Evolutionary conservation across 1,140 invertebrate species (phyloP).

Genomic region (Bombus breviceps): DNA sequence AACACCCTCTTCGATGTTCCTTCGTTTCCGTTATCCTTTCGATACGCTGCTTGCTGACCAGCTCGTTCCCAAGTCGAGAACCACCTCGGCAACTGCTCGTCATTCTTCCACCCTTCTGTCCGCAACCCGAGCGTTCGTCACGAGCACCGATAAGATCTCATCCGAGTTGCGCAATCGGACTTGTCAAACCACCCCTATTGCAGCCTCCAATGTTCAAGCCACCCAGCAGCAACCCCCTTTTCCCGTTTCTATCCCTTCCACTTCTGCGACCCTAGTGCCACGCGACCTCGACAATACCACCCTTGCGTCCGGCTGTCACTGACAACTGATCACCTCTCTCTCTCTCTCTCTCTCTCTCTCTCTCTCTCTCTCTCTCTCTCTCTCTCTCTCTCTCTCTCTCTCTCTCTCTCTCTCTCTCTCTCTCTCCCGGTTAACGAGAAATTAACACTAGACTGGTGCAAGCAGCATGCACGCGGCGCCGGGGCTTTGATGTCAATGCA

Average conservation of each 20-base stretch:
- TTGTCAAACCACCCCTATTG: constrained; percentile 50
- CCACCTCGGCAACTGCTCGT: constrained; percentile 52
- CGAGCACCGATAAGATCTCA: neutral
- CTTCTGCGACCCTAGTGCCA: constrained; percentile 57
- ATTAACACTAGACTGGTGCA: constrained; percentile 61
- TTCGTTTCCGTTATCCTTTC: constrained; percentile 42
- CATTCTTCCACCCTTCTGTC: neutral
- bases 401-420: neutral
- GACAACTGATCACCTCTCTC: constrained; percentile 58
- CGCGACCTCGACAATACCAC: constrained; percentile 69
- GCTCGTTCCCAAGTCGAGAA: neutral
- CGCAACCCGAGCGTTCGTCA: neutral
- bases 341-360: too few species aligned
- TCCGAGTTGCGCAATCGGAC: constrained; percentile 43
- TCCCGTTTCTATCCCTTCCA: constrained; percentile 10
- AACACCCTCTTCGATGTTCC: neutral
- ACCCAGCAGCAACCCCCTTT: constrained; percentile 32
- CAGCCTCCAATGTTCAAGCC: constrained; percentile 42
- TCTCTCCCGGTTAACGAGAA: constrained; percentile 58
- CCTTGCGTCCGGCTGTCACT: constrained; percentile 68
- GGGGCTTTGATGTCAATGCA: constrained; percentile 1
- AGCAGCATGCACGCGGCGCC: constrained; percentile 22
- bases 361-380: neutral
- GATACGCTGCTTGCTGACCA: constrained; percentile 18
- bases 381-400: neutral